phyloP scores from a whole-genome alignment of 2,888 invertebrate species.

The Itoplectis maculator region DNA sequence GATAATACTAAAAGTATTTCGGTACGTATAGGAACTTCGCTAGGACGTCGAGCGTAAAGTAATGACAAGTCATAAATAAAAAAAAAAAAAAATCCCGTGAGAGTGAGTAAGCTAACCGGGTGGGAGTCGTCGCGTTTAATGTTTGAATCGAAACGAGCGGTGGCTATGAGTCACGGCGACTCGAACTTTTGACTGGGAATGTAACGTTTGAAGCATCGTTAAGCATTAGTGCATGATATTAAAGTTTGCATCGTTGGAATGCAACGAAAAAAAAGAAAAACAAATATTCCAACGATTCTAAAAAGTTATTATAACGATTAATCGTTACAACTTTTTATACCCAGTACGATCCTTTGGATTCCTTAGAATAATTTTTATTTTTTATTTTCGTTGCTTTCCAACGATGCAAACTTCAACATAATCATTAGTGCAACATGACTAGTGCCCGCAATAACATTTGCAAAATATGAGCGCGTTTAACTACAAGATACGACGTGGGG shows the following conservation, averaged over 20 bases:
- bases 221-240: too few relatives aligned
- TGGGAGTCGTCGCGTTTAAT: slow-evolving; percentile 53
- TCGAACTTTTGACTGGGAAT: slow-evolving; percentile 37
- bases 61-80: slow-evolving; percentile 41
- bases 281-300: too few relatives aligned
- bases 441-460: slow-evolving; percentile 3
- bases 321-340: too few relatives aligned
- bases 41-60: slow-evolving; percentile 33
- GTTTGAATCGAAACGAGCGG: slow-evolving; percentile 49
- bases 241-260: too few relatives aligned
- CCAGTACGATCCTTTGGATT: too few relatives aligned
- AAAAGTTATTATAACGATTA: too few relatives aligned
- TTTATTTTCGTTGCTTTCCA: too few relatives aligned
- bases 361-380: too few relatives aligned
- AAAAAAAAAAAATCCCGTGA: slow-evolving; percentile 40
- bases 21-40: slow-evolving; percentile 34
- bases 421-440: slow-evolving; percentile 13
- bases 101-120: slow-evolving; percentile 15
- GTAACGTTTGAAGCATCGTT: too few relatives aligned
- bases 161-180: slow-evolving; percentile 12
- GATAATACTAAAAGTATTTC: slow-evolving; percentile 48
- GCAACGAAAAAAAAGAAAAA: too few relatives aligned
- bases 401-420: not conserved
- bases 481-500: not conserved
- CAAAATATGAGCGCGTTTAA: not conserved